Evolutionary conservation across 2,888 invertebrate genomes (phyloP).

Genomic region (Apodemia duryi): DNA sequence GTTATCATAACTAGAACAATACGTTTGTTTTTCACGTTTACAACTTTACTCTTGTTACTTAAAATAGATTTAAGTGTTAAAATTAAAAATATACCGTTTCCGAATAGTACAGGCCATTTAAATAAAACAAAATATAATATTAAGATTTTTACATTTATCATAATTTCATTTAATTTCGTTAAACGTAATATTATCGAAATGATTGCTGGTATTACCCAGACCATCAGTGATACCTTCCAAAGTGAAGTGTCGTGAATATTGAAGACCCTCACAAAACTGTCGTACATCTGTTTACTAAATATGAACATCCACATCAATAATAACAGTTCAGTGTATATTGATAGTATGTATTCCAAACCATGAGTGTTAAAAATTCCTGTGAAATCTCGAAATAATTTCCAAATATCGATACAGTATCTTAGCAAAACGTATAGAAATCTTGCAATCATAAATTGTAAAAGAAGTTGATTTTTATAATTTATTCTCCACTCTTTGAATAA

Average conservation of each 20-base stretch:
- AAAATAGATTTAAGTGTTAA: constrained; percentile 48
- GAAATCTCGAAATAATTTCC: constrained; percentile 33
- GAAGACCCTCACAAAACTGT: constrained; percentile 56
- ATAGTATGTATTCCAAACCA: constrained; percentile 34
- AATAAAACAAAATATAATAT: constrained; percentile 43
- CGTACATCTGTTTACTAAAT: constrained; percentile 59
- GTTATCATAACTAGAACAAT: constrained; percentile 52
- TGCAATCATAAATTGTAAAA: constrained; percentile 60
- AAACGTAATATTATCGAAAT: constrained; percentile 38
- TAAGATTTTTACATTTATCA: constrained; percentile 31
- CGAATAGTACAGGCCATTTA: constrained; percentile 58
- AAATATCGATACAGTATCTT: constrained; percentile 47
- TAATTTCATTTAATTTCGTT: constrained; percentile 29
- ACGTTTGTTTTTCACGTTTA: constrained; percentile 40
- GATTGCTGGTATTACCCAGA: constrained; percentile 48
- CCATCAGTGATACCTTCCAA: constrained; percentile 43
- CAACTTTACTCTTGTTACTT: constrained; percentile 40
- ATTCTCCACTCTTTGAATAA: constrained; percentile 60
- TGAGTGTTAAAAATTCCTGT: constrained; percentile 20
- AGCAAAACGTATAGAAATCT: constrained; percentile 50
- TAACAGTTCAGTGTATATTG: constrained; percentile 51
- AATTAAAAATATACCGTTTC: constrained; percentile 49
- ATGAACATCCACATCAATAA: constrained; percentile 61
- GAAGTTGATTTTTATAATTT: constrained; percentile 58
- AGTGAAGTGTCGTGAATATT: constrained; percentile 34